A percentile compares a stretch with the other conserved stretches of the same genome.
These are phyloP conservation scores for Mya arenaria DNA, from an alignment of 1,140 invertebrate species.

Conservation along the genomic window DNA sequence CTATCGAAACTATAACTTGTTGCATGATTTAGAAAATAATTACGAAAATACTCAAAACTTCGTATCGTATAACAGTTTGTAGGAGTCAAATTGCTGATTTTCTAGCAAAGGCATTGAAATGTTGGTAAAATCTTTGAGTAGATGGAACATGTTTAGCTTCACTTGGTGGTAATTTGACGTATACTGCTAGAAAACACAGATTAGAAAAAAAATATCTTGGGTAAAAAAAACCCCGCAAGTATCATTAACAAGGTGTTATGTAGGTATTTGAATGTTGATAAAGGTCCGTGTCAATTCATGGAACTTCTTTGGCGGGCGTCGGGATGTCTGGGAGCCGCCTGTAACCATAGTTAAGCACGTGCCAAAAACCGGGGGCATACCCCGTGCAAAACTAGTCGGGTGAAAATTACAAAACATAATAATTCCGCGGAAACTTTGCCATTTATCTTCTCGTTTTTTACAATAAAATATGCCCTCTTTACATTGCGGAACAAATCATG, in stretches of 20 bases:
- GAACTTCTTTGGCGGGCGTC: conserved; percentile 51
- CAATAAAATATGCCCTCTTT: not conserved
- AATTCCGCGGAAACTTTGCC: not conserved
- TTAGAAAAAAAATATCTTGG: too few relatives aligned
- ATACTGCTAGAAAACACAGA: conserved; percentile 34
- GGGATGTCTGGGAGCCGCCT: conserved; percentile 39
- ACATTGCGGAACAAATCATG: not conserved
- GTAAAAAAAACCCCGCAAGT: not conserved
- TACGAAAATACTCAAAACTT: conserved; percentile 12
- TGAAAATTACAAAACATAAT: not conserved
- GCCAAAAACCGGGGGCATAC: not conserved
- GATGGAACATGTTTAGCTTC: conserved; percentile 53
- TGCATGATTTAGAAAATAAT: conserved; percentile 55
- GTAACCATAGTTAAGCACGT: conserved; percentile 17
- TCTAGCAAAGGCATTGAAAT: conserved; percentile 48
- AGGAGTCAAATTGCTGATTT: conserved; percentile 14
- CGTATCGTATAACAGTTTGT: conserved; percentile 38
- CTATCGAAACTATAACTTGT: conserved; percentile 36
- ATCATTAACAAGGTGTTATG: not conserved
- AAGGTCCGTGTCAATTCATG: conserved; percentile 29
- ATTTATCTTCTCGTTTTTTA: not conserved
- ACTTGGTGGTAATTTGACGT: conserved; percentile 53
- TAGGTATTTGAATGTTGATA: conserved; percentile 6
- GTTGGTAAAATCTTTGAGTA: conserved; percentile 15
- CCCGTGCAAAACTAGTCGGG: not conserved